phyloP scores from a whole-genome alignment of 2,797 vertebrate species.

The Apogon talboti region DNA sequence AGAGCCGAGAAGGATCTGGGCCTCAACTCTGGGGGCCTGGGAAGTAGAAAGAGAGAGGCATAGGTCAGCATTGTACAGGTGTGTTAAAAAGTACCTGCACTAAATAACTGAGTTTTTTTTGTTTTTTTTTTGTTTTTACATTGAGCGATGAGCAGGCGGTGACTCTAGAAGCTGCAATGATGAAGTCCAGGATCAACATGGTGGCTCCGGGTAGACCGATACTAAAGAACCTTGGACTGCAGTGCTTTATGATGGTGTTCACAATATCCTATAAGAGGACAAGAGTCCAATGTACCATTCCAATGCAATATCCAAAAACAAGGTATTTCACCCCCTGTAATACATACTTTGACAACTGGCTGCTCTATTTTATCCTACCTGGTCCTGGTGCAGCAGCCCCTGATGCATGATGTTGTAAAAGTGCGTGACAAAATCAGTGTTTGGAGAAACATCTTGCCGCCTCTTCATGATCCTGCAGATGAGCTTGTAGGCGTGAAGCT shows the following conservation, averaged over 20 bases:
- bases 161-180: conserved; percentile 95
- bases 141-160: conserved; percentile 96
- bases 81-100: neutral
- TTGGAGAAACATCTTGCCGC: conserved; percentile 97
- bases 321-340: too few species aligned
- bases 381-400: conserved; percentile 96
- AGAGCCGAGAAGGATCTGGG: conserved; percentile 96
- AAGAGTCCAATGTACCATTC: conserved; percentile 6
- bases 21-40: conserved; percentile 96
- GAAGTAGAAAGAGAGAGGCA: neutral
- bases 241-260: conserved; percentile 99
- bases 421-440: conserved; percentile 97
- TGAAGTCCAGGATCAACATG: conserved; percentile 98
- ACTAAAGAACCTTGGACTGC: conserved; percentile 97
- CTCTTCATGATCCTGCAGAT: conserved; percentile 99
- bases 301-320: too few species aligned
- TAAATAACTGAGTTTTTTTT: neutral
- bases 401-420: conserved; percentile 99
- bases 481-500: conserved; percentile 97
- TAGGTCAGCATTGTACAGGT: neutral
- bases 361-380: conserved; percentile 77
- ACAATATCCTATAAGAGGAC: conserved; percentile 91
- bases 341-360: too few species aligned
- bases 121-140: conserved; percentile 81
- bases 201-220: conserved; percentile 97